Conservation (phyloP, 1,140 invertebrate species). For the Dreissena rostriformis region DNA sequence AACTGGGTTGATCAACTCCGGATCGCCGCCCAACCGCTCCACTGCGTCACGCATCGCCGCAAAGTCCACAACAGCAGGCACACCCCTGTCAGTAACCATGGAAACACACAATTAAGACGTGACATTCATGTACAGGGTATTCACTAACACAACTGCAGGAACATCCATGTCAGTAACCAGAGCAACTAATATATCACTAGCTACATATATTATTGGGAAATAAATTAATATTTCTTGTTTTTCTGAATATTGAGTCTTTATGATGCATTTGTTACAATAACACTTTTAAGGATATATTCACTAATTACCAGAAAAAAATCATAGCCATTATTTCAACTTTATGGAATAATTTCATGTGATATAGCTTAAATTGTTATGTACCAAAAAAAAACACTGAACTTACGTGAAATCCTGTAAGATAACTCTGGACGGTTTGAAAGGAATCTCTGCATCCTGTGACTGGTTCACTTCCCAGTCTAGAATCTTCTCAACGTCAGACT, state of each 20-base stretch:
- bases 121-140: too few species aligned
- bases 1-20: slow-evolving; percentile 97
- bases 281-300: too few species aligned
- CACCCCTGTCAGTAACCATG: slow-evolving; percentile 89
- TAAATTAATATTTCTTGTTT: too few species aligned
- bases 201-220: too few species aligned
- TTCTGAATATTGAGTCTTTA: too few species aligned
- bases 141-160: slow-evolving; percentile 97
- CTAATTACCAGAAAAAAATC: too few species aligned
- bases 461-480: slow-evolving; percentile 94
- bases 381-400: slow-evolving; percentile 41
- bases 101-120: too few species aligned
- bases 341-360: too few species aligned
- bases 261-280: too few species aligned
- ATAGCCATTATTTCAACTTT: too few species aligned
- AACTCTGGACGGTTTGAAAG: slow-evolving; percentile 97
- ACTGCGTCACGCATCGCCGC: slow-evolving; percentile 99
- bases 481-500: slow-evolving; percentile 94
- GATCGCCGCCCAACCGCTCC: slow-evolving; percentile 91
- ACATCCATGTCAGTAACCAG: slow-evolving; percentile 91
- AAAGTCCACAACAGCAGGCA: slow-evolving; percentile 99
- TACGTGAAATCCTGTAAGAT: slow-evolving; percentile 92
- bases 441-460: slow-evolving; percentile 93
- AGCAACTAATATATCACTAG: not conserved
- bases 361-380: too few species aligned